phyloP scores from a whole-genome alignment of 2,888 invertebrate species.

The Cancer borealis region DNA sequence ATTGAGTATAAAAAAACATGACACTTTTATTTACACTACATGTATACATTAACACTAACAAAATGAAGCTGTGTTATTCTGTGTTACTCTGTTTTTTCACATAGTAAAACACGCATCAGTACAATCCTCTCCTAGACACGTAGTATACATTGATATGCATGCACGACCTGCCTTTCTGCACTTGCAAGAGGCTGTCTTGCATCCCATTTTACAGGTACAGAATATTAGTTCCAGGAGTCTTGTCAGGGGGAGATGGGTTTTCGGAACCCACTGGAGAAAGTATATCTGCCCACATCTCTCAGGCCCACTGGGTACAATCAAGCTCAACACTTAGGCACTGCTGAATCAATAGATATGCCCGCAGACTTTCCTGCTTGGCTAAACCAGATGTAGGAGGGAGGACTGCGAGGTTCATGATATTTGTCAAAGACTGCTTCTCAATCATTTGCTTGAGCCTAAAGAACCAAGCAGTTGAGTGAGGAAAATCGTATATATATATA shows the following conservation, averaged over 20 bases:
- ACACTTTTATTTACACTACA: conserved; percentile 7
- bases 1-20: background rate
- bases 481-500: background rate
- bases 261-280: too few relatives aligned
- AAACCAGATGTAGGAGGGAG: background rate
- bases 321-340: background rate
- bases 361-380: background rate
- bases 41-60: conserved; percentile 11
- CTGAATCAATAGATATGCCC: background rate
- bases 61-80: background rate
- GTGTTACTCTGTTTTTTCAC: background rate
- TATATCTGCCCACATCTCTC: background rate
- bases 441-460: background rate
- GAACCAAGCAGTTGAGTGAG: background rate
- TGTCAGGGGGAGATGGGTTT: too few relatives aligned
- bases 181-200: too few relatives aligned
- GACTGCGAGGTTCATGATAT: too few relatives aligned
- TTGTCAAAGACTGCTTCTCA: background rate
- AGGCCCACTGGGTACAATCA: background rate
- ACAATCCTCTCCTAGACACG: too few relatives aligned
- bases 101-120: background rate
- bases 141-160: conserved; percentile 22
- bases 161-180: background rate
- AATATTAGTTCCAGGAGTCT: too few relatives aligned
- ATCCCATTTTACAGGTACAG: too few relatives aligned